Evolutionary conservation across 2,888 invertebrate genomes (phyloP).

Genomic region (Nemapogon koenigi): DNA sequence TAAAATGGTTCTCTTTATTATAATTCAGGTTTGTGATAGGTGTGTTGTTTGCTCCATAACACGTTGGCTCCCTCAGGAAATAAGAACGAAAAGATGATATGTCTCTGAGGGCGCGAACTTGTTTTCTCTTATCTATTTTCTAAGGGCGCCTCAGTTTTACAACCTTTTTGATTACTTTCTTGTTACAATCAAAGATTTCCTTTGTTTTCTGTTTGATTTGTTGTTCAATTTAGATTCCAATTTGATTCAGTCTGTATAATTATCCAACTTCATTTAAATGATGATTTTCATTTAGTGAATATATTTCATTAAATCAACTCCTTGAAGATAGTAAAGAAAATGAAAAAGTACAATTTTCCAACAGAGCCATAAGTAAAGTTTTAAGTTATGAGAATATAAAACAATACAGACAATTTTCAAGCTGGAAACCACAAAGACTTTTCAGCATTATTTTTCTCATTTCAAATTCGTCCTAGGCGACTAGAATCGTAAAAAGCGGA

Average conservation of each 20-base stretch:
- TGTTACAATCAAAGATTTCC: constrained; percentile 9
- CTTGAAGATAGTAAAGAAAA: too few relatives aligned
- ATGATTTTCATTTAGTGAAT: too few relatives aligned
- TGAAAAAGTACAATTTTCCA: too few relatives aligned
- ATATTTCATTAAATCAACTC: too few relatives aligned
- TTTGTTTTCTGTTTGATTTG: constrained; percentile 7
- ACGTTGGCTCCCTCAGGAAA: constrained; percentile 41
- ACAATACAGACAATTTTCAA: too few relatives aligned
- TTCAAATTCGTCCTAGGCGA: constrained; percentile 55
- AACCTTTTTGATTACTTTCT: constrained; percentile 37
- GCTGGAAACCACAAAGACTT: constrained; percentile 5
- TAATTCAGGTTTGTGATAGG: constrained; percentile 31
- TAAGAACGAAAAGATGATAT: constrained; percentile 25
- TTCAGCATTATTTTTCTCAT: constrained; percentile 53
- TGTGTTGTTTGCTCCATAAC: constrained; percentile 36
- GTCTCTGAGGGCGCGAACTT: constrained; percentile 16
- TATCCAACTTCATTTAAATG: too few relatives aligned
- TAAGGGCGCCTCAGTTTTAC: constrained; percentile 16
- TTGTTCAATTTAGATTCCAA: too few relatives aligned
- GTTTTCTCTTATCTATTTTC: constrained; percentile 4
- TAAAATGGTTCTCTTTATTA: constrained; percentile 20
- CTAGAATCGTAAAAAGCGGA: constrained; percentile 63
- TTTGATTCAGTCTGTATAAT: too few relatives aligned
- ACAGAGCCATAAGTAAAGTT: too few relatives aligned
- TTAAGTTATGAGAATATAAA: too few relatives aligned